These are phyloP conservation scores for Listrodromus nycthemerus DNA, from an alignment of 2,888 invertebrate genomes.

Conservation along the genomic window DNA sequence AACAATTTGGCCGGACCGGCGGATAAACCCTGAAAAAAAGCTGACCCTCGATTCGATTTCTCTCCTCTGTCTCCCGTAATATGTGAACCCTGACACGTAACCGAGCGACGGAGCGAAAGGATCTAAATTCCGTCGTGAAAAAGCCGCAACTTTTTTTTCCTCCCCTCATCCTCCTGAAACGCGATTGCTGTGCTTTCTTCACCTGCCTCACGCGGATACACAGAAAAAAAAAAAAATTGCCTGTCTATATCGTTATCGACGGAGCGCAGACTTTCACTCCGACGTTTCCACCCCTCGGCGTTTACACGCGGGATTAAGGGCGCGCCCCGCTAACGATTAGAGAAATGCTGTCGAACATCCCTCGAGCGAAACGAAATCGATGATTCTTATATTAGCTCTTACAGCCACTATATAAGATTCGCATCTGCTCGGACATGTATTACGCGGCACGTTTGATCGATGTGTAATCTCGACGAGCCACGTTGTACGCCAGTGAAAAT, in stretches of 20 bases:
- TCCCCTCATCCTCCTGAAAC: background rate
- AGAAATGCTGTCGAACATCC: background rate
- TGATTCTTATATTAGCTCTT: conserved; percentile 15
- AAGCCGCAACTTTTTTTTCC: conserved; percentile 30
- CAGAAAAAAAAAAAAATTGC: conserved; percentile 25
- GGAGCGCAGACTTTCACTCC: conserved; percentile 46
- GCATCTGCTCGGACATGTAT: conserved; percentile 4
- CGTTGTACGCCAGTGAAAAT: conserved; percentile 22
- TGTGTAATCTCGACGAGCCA: conserved; percentile 25
- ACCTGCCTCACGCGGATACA: background rate
- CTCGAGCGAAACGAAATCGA: conserved; percentile 19
- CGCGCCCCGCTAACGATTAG: conserved; percentile 20
- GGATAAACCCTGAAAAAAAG: conserved; percentile 43
- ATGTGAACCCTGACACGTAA: background rate
- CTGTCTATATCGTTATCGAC: conserved; percentile 52
- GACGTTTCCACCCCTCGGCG: conserved; percentile 27
- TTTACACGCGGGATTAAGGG: background rate
- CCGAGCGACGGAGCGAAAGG: conserved; percentile 32
- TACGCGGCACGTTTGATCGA: conserved; percentile 4
- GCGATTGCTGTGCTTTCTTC: conserved; percentile 26
- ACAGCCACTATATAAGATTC: background rate
- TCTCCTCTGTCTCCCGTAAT: conserved; percentile 6
- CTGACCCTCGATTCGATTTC: conserved; percentile 23
- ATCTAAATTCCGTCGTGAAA: conserved; percentile 7
- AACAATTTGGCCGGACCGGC: conserved; percentile 60